Evolutionary conservation across 2,888 invertebrate genomes (phyloP).

Genomic region (Vandiemenella viatica): DNA sequence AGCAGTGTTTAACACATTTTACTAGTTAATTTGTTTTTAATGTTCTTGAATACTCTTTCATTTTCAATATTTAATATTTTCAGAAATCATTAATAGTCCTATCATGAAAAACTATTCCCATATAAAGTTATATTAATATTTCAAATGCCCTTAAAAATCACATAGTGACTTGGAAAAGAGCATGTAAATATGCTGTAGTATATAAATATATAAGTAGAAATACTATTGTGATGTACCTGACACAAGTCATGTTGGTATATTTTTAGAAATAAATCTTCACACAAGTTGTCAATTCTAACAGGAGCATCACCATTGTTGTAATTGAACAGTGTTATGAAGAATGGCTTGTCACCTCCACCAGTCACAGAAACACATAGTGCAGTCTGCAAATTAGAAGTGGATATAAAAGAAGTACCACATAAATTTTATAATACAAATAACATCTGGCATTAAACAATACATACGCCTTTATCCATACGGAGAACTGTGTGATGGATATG

Average conservation of each 20-base stretch:
- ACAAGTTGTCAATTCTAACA: slow-evolving; percentile 68
- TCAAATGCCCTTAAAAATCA: too few species aligned
- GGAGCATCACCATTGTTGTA: slow-evolving; percentile 67
- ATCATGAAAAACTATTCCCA: too few species aligned
- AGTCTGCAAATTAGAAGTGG: slow-evolving; percentile 35
- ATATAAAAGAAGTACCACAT: neutral
- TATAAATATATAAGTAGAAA: too few species aligned
- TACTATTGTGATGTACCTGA: too few species aligned
- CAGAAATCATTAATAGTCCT: too few species aligned
- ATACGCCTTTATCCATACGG: slow-evolving; percentile 69
- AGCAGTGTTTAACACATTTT: too few species aligned
- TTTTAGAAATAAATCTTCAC: slow-evolving; percentile 65
- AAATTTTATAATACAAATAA: neutral
- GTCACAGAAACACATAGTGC: slow-evolving; percentile 55
- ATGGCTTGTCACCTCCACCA: slow-evolving; percentile 57
- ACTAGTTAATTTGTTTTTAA: too few species aligned
- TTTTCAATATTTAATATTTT: too few species aligned
- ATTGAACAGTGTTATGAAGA: slow-evolving; percentile 56
- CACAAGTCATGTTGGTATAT: slow-evolving; percentile 45
- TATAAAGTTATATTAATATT: too few species aligned
- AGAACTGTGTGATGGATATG: slow-evolving; percentile 55
- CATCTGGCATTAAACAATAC: neutral
- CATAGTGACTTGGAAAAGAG: too few species aligned
- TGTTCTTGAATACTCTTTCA: too few species aligned
- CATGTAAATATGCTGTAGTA: too few species aligned